Conservation (phyloP, 2,888 invertebrate species). For the Sipha maydis region DNA sequence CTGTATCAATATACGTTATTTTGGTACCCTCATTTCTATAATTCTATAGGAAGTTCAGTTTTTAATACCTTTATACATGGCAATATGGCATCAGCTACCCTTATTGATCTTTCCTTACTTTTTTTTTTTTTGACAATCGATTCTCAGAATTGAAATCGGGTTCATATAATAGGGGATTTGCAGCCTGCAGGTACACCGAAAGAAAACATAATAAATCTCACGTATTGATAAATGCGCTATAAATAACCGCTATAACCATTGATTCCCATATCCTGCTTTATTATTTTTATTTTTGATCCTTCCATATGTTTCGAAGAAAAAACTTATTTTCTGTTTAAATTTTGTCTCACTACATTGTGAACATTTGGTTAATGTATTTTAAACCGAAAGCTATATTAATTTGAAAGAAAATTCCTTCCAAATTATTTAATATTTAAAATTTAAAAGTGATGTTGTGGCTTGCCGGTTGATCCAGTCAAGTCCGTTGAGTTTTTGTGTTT, state of each 20-base stretch:
- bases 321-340: neutral
- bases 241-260: neutral
- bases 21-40: neutral
- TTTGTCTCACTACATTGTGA: neutral
- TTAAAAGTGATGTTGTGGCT: neutral
- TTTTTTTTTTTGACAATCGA: slow-evolving; percentile 3
- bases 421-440: neutral
- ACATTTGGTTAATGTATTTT: neutral
- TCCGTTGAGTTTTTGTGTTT: no score
- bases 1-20: neutral
- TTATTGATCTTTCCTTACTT: slow-evolving; percentile 20
- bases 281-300: neutral
- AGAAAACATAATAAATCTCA: neutral
- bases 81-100: neutral
- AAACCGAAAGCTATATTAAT: neutral
- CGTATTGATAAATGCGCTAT: neutral
- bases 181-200: neutral
- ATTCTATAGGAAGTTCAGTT: slow-evolving; percentile 24
- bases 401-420: neutral
- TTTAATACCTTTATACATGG: neutral
- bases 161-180: neutral
- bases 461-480: no score
- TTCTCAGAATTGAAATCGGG: slow-evolving; percentile 3
- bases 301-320: neutral
- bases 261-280: slow-evolving; percentile 12